phyloP scores from a whole-genome alignment of 2,797 vertebrate species.

The Amazona ochrocephala region DNA sequence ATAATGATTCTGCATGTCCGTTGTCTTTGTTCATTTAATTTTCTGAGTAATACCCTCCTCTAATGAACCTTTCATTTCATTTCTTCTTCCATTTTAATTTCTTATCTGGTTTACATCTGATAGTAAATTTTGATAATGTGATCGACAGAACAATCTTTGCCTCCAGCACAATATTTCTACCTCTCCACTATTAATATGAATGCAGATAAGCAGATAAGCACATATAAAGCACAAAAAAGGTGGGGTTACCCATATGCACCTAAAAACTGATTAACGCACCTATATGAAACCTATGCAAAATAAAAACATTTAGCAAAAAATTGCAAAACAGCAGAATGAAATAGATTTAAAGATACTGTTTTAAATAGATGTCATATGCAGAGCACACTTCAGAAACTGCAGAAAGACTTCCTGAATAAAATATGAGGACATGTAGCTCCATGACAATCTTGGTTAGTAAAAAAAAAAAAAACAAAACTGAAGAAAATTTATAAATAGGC shows the following conservation, averaged over 20 bases:
- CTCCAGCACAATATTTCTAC: background rate
- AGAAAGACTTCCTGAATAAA: slow-evolving; percentile 78
- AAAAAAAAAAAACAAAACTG: slow-evolving; percentile 23
- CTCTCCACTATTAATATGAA: background rate
- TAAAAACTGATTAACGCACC: background rate
- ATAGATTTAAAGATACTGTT: slow-evolving; percentile 64
- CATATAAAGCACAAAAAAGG: background rate
- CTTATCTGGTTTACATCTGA: background rate
- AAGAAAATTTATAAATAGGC: slow-evolving; percentile 76
- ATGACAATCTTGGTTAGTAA: slow-evolving; percentile 62
- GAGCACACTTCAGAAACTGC: slow-evolving; percentile 72
- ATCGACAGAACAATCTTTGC: slow-evolving; percentile 1
- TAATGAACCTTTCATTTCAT: background rate
- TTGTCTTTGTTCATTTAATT: background rate
- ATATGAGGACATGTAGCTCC: slow-evolving; percentile 73
- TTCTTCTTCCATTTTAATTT: slow-evolving; percentile 20
- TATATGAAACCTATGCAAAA: background rate
- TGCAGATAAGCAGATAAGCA: background rate
- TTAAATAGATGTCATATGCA: slow-evolving; percentile 70
- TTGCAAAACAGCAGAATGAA: slow-evolving; percentile 42
- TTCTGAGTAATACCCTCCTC: background rate
- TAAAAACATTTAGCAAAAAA: slow-evolving; percentile 24
- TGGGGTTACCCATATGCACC: background rate
- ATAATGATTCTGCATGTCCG: background rate
- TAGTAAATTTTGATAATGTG: background rate